phyloP scores from a whole-genome alignment of 1,140 invertebrate genomes.

The Whitmania pigra region DNA sequence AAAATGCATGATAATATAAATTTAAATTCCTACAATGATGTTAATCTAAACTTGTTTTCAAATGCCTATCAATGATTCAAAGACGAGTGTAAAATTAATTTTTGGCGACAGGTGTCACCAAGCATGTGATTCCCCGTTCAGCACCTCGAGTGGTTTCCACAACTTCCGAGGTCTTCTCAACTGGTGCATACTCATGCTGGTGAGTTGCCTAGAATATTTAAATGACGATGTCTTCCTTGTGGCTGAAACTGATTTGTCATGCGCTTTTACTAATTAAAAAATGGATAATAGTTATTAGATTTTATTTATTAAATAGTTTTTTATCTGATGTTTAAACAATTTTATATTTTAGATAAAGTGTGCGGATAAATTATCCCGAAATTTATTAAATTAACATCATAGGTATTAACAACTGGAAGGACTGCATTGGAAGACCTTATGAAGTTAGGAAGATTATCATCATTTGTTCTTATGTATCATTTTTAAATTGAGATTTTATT shows the following conservation, averaged over 20 bases:
- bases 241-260: background rate
- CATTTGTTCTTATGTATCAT: background rate
- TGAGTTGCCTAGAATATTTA: constrained; percentile 34
- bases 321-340: background rate
- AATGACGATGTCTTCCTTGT: background rate
- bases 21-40: background rate
- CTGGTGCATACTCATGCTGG: constrained; percentile 80
- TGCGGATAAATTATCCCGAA: background rate
- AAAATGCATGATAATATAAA: background rate
- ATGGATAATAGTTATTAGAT: too few relatives aligned
- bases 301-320: background rate
- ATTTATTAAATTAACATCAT: constrained; percentile 27
- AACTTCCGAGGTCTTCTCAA: constrained; percentile 90
- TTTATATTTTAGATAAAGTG: constrained; percentile 5
- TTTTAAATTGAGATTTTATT: background rate
- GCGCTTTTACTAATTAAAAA: too few relatives aligned
- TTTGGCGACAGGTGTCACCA: constrained; percentile 60
- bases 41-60: background rate
- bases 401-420: constrained; percentile 71
- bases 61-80: background rate
- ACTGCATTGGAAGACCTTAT: constrained; percentile 91
- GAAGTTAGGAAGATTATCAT: constrained; percentile 60
- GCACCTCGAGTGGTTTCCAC: constrained; percentile 82
- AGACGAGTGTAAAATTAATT: background rate
- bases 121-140: constrained; percentile 83